A percentile compares a stretch with the other conserved stretches of the same genome.
Conservation (phyloP, 2,888 invertebrate species). For the Trichopria drosophilae region DNA sequence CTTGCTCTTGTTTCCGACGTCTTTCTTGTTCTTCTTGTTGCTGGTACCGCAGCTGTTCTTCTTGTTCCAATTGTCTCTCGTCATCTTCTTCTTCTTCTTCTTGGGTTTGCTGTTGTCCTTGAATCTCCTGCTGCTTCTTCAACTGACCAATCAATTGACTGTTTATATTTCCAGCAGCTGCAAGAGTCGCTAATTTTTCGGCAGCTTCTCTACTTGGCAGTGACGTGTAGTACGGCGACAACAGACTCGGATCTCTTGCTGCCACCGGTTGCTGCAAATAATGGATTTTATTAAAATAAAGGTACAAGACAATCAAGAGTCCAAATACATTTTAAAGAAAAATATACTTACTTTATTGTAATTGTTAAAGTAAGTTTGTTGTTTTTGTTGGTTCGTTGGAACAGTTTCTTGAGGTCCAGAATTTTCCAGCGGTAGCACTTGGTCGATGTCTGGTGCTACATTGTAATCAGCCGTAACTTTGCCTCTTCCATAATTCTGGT, state of each 20-base stretch:
- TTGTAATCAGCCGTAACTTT: slow-evolving; percentile 51
- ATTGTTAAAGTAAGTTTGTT: slow-evolving; percentile 61
- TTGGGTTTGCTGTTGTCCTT: slow-evolving; percentile 45
- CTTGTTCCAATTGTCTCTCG: slow-evolving; percentile 46
- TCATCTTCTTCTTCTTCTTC: slow-evolving; percentile 40
- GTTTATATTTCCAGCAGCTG: slow-evolving; percentile 63
- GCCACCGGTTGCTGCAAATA: too few species aligned
- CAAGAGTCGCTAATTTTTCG: slow-evolving; percentile 64
- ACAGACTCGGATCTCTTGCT: slow-evolving; percentile 33
- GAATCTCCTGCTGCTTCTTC: slow-evolving; percentile 43
- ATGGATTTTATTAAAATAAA: too few species aligned
- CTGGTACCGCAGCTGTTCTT: slow-evolving; percentile 50
- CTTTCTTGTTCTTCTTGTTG: slow-evolving; percentile 26
- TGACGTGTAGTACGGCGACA: slow-evolving; percentile 61
- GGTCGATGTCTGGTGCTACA: slow-evolving; percentile 40
- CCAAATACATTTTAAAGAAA: too few species aligned
- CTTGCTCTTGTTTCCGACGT: slow-evolving; percentile 14
- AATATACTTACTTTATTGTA: too few species aligned
- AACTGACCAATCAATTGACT: slow-evolving; percentile 49
- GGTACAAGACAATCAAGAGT: too few species aligned
- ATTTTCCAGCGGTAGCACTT: too few species aligned
- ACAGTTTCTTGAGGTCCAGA: too few species aligned
- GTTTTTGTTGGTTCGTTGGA: slow-evolving; percentile 36
- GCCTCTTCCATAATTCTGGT: slow-evolving; percentile 47
- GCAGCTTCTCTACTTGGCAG: slow-evolving; percentile 68